Conservation (phyloP, 2,113 vertebrate species). For the Phylloscopus trochilus region DNA sequence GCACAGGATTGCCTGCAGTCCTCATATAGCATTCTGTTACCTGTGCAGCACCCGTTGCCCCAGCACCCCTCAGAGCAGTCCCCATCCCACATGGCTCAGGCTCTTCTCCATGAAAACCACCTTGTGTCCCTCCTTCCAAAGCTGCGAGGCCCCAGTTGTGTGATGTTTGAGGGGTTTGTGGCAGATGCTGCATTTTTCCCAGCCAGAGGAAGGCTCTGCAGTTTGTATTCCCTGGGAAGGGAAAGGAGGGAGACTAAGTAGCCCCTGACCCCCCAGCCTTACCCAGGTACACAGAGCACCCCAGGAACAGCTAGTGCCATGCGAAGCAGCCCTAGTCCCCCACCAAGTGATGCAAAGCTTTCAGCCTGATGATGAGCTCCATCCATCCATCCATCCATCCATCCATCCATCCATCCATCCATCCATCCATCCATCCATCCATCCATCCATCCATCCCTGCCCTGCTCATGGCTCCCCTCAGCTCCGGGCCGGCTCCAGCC, state of each 20-base stretch:
- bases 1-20: no score
- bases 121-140: rapidly evolving
- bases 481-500: rapidly evolving
- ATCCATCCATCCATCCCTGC: no score
- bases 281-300: neutral
- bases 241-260: neutral
- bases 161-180: rapidly evolving
- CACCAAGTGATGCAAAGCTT: neutral
- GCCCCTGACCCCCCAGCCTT: neutral
- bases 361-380: neutral
- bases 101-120: neutral
- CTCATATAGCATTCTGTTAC: rapidly evolving
- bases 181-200: neutral
- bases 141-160: neutral
- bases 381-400: neutral
- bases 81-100: rapidly evolving
- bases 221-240: neutral
- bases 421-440: no score
- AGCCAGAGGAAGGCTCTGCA: neutral
- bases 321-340: neutral
- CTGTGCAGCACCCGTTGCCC: neutral
- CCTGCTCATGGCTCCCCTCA: rapidly evolving
- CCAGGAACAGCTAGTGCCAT: neutral
- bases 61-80: neutral
- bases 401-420: neutral